These are phyloP conservation scores for Pseudotriccus pelzelni DNA, from an alignment of 2,797 vertebrate species.

Conservation along the genomic window DNA sequence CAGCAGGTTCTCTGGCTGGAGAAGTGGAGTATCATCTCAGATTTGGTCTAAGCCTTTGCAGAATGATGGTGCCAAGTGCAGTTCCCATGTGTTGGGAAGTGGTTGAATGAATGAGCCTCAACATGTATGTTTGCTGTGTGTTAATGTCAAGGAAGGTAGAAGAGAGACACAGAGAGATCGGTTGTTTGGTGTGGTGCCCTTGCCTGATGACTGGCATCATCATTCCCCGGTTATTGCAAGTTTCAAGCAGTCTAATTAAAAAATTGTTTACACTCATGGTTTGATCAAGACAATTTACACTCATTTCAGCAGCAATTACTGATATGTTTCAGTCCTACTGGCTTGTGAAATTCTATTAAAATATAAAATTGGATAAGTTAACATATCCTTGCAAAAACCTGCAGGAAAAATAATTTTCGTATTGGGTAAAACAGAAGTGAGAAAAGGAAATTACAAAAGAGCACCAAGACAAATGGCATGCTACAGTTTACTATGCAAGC, in stretches of 20 bases:
- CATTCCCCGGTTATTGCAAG: neutral
- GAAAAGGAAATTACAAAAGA: constrained; percentile 40
- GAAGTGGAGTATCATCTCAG: neutral
- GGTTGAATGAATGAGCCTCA: neutral
- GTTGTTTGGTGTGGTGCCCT: neutral
- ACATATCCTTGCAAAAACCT: constrained; percentile 14
- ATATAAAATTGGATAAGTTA: neutral
- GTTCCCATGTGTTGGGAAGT: neutral
- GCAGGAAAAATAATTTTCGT: neutral
- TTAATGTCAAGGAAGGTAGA: neutral
- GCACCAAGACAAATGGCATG: neutral
- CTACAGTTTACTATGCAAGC: neutral
- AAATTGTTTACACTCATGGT: constrained; percentile 27
- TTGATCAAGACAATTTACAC: constrained; percentile 48
- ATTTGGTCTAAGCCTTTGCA: neutral
- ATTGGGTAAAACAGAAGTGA: neutral
- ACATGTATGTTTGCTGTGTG: neutral
- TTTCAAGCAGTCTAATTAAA: constrained; percentile 40
- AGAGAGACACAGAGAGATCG: neutral
- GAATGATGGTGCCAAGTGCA: neutral
- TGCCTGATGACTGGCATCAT: neutral
- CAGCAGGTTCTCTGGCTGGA: neutral
- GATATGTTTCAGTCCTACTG: neutral
- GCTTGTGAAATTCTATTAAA: constrained; percentile 48
- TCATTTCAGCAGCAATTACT: constrained; percentile 31